Base-by-base conservation (phyloP, 2,113 vertebrate species). In the Microcebus griseorufus region DNA sequence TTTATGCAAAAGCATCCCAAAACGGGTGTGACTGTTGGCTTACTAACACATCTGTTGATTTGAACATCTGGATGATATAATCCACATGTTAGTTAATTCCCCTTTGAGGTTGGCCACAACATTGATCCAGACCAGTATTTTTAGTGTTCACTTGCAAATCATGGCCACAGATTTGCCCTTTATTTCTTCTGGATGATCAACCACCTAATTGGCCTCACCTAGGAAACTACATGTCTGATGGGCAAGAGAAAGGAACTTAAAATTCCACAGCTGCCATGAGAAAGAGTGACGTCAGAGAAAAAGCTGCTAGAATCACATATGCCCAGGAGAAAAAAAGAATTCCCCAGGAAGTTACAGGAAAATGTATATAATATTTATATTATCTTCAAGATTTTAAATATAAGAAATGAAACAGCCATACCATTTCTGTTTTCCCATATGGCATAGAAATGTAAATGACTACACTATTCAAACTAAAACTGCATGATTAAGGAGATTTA, bases 331-430 rank as follows among this genome's bases (percentile, higher is more conserved):
- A 27, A 65, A 39, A 62, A 73, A 42, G 14, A 83, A 88, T 92
- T 92, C 75, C 55, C 78, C 92, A 64, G 39, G 55, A 83, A 90
- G 25, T 76, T 37, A 58, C 25, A 55, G 75, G 70, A 55, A 94
- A 92, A 42, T 58, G 6, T 29, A 78, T 9, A 20, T 23, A 55
- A 53, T 91, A 87, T 55, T 42, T 87, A 29, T 64, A 42, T 79
- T 55, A 48, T 58, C 45, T 73, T 97, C 29, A 86, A 79, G 45
- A 86, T 95, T 83, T 95, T 93, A 93, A 94, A 96, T 13, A 39
- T 69, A 92, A 83, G n/a, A 90, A 90, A 90, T 62, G 23, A 88
- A 97, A 55, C 7, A 60, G 58, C 48, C 58, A 3, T 25, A 80
- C 16, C 65, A 88, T n/a, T 79, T 67, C 39, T 65, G 62, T 51